Conservation (phyloP, 1,140 invertebrate genomes). For the Lutraria rhynchaena region DNA sequence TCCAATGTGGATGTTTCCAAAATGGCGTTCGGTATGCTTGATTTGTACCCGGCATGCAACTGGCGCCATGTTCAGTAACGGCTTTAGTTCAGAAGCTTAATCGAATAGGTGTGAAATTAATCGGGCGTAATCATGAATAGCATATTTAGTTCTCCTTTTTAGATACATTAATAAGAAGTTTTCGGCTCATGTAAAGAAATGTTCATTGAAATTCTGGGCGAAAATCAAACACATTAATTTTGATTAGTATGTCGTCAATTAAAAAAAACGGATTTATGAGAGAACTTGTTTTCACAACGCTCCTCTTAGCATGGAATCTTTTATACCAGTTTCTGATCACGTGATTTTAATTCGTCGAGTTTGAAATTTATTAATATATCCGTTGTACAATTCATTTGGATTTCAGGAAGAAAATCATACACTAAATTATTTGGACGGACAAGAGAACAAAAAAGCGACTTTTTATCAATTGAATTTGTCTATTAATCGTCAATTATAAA, state of each 20-base stretch:
- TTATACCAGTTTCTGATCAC: too few relatives aligned
- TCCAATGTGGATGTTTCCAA: slow-evolving; percentile 37
- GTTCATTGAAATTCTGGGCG: slow-evolving; percentile 1
- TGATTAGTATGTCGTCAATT: background rate
- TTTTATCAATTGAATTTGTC: too few relatives aligned
- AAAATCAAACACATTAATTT: slow-evolving; percentile 14
- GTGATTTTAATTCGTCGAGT: too few relatives aligned
- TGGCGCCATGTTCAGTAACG: slow-evolving; percentile 48
- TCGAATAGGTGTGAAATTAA: slow-evolving; percentile 53
- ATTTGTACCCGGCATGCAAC: slow-evolving; percentile 43
- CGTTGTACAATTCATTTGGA: too few relatives aligned
- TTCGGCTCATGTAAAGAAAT: background rate
- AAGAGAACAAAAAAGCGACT: too few relatives aligned
- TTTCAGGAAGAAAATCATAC: too few relatives aligned
- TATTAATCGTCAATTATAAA: too few relatives aligned
- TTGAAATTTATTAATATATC: too few relatives aligned
- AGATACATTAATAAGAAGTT: background rate
- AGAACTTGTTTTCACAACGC: too few relatives aligned
- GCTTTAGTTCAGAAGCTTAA: slow-evolving; percentile 32
- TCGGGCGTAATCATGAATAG: slow-evolving; percentile 43
- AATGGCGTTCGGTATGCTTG: slow-evolving; percentile 13
- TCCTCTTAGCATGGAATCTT: too few relatives aligned
- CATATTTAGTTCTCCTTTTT: slow-evolving; percentile 24
- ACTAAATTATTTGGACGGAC: too few relatives aligned
- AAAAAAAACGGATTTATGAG: too few relatives aligned